Evolutionary conservation across 2,888 invertebrate genomes (phyloP).

Genomic region (Argyresthia goedartella): DNA sequence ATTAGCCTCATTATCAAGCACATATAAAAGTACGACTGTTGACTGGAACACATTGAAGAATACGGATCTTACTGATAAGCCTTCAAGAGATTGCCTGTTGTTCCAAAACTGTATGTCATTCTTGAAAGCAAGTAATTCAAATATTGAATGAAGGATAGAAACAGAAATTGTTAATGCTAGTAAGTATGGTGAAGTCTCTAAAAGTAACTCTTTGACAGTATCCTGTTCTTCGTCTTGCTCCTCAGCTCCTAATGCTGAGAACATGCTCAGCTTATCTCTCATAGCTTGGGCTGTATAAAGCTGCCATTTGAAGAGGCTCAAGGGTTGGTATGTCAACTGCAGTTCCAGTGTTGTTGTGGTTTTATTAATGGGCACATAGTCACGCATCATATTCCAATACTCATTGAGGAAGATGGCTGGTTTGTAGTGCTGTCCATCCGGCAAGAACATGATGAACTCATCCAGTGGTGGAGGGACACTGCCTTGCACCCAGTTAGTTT

Average conservation of each 20-base stretch:
- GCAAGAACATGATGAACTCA: constrained; percentile 91
- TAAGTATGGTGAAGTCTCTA: constrained; percentile 97
- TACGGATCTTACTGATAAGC: constrained; percentile 96
- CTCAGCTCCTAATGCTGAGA: constrained; percentile 74
- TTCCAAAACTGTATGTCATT: constrained; percentile 99
- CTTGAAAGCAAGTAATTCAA: constrained; percentile 98
- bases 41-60: constrained; percentile 99
- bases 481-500: constrained; percentile 94
- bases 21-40: constrained; percentile 93
- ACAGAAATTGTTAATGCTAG: constrained; percentile 91
- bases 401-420: constrained; percentile 97
- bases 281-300: constrained; percentile 96
- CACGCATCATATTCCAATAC: constrained; percentile 98
- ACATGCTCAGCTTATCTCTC: constrained; percentile 87
- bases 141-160: constrained; percentile 95
- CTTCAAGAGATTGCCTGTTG: constrained; percentile 95
- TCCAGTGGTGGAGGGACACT: constrained; percentile 92
- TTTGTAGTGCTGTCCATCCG: constrained; percentile 88
- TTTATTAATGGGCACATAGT: constrained; percentile 92
- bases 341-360: constrained; percentile 81
- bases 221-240: constrained; percentile 92
- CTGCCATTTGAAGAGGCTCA: constrained; percentile 98
- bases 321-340: constrained; percentile 85
- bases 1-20: constrained; percentile 98
- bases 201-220: constrained; percentile 90